Evolutionary conservation across 2,888 invertebrate species (phyloP).

Genomic region (Pyralis farinalis): DNA sequence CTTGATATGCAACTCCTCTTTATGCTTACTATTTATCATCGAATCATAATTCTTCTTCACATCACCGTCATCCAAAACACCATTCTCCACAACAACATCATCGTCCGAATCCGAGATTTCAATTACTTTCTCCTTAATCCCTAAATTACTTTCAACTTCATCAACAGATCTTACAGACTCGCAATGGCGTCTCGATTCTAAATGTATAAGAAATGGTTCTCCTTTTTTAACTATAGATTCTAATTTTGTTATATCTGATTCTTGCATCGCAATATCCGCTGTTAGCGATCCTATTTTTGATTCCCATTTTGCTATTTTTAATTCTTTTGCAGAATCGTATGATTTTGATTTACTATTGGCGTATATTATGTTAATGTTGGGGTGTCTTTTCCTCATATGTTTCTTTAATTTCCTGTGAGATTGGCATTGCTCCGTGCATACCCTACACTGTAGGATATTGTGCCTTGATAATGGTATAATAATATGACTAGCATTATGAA

Average conservation of each 20-base stretch:
- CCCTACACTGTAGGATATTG: neutral
- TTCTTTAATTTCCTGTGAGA: neutral
- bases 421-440: neutral
- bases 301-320: neutral
- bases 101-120: constrained; percentile 3
- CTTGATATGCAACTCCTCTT: no score
- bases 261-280: neutral
- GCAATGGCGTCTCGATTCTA: neutral
- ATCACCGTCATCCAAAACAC: neutral
- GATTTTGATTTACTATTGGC: no score
- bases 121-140: neutral
- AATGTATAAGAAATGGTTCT: neutral
- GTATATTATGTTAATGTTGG: neutral
- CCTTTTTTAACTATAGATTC: neutral
- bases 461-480: constrained; percentile 3
- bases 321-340: no score
- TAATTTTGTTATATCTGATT: neutral
- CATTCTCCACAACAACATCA: neutral
- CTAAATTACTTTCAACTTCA: neutral
- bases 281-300: neutral
- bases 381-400: constrained; percentile 4
- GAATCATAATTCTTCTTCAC: neutral
- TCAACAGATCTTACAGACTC: neutral
- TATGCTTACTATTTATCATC: no score
- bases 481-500: constrained; percentile 7